A percentile compares a stretch with the other conserved stretches of the same genome.
Conservation (phyloP, 2,888 invertebrate species). For the Subacronicta megacephala region DNA sequence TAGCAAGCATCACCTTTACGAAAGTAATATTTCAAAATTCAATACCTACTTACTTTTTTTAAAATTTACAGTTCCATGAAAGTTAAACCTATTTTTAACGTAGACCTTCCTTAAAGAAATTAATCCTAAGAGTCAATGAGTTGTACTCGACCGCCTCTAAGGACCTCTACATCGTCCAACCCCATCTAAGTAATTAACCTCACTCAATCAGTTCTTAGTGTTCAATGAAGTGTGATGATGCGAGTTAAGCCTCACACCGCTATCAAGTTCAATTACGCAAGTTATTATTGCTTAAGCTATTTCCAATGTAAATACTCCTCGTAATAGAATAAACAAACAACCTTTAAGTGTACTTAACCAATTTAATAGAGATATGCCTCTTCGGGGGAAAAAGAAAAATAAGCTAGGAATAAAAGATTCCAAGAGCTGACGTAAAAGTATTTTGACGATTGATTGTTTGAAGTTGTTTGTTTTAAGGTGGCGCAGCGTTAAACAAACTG, state of each 20-base stretch:
- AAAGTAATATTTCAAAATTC: too few relatives aligned
- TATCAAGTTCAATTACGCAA: constrained; percentile 34
- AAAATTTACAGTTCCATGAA: too few relatives aligned
- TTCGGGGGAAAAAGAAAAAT: constrained; percentile 22
- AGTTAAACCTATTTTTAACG: too few relatives aligned
- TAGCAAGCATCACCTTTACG: too few relatives aligned
- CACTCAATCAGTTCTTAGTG: neutral
- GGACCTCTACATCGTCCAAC: neutral
- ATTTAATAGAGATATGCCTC: constrained; percentile 11
- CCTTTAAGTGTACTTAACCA: constrained; percentile 17
- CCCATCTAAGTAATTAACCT: too few relatives aligned
- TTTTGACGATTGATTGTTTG: neutral
- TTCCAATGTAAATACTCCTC: constrained; percentile 41
- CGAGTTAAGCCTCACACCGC: constrained; percentile 16
- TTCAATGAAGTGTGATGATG: constrained; percentile 28
- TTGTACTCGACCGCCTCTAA: neutral
- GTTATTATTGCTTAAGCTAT: constrained; percentile 45
- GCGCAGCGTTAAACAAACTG: too few relatives aligned
- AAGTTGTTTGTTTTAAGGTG: too few relatives aligned
- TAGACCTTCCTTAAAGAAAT: neutral
- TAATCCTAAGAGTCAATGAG: too few relatives aligned
- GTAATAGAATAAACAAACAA: constrained; percentile 38
- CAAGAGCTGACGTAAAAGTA: neutral
- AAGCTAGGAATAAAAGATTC: too few relatives aligned
- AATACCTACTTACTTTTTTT: too few relatives aligned